These are phyloP conservation scores for Stegodyphus dumicola DNA, from an alignment of 1,140 invertebrate species.

Conservation along the genomic window DNA sequence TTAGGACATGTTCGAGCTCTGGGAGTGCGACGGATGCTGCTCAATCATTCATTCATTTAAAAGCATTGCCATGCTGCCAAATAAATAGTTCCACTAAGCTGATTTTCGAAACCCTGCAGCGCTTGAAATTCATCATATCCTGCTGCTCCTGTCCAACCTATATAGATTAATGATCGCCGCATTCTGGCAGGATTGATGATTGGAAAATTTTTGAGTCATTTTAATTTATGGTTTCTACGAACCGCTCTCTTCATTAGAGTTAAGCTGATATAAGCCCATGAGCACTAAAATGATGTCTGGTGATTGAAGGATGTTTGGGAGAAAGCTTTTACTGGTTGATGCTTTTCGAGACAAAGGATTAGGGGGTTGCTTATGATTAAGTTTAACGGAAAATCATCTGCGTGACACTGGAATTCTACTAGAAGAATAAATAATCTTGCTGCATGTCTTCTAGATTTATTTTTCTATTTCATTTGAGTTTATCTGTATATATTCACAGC, in stretches of 20 bases:
- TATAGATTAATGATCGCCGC: slow-evolving; percentile 9
- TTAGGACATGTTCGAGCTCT: background rate
- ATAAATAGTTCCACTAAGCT: background rate
- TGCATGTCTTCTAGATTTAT: no score
- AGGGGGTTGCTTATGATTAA: no score
- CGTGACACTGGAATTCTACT: no score
- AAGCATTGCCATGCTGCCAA: background rate
- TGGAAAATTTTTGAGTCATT: slow-evolving; percentile 8
- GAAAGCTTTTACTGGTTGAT: no score
- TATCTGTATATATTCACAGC: no score
- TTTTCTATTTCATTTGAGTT: no score
- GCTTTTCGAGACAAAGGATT: no score
- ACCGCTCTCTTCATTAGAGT: slow-evolving; percentile 18
- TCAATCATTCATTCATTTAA: slow-evolving; percentile 10
- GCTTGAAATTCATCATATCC: background rate
- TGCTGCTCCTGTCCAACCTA: background rate
- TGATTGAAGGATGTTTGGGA: no score
- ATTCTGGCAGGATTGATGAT: slow-evolving; percentile 14
- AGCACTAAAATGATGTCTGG: no score
- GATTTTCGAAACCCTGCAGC: slow-evolving; percentile 10
- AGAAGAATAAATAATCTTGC: no score
- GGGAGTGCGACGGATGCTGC: slow-evolving; percentile 12
- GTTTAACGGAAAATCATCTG: no score
- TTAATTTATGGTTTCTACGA: slow-evolving; percentile 29
- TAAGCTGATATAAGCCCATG: background rate